phyloP scores from a whole-genome alignment of 2,113 vertebrate genomes.

The Xenopus laevis region DNA sequence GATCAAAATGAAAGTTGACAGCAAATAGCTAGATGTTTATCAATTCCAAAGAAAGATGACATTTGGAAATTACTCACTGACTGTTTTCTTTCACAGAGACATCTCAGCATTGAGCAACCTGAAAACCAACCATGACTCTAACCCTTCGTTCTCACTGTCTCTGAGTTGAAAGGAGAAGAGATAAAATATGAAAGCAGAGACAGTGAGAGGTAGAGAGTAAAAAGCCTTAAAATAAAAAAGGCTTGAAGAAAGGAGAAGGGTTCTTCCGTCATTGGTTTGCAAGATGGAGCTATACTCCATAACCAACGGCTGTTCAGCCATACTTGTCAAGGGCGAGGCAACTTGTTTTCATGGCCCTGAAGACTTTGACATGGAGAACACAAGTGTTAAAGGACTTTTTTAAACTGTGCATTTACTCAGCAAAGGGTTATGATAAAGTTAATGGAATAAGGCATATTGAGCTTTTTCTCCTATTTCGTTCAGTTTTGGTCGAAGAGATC shows the following conservation, averaged over 20 bases:
- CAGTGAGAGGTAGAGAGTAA: neutral
- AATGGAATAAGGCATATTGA: too few species aligned
- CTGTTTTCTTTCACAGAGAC: constrained; percentile 8
- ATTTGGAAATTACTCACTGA: neutral
- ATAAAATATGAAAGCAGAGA: neutral
- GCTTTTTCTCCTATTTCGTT: too few species aligned
- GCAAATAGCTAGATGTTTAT: neutral
- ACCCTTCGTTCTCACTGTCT: neutral
- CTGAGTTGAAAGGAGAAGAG: constrained; percentile 27
- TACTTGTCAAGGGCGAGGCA: constrained; percentile 3
- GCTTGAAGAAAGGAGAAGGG: neutral
- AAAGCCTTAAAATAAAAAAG: neutral
- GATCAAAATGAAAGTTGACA: neutral
- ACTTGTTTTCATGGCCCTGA: neutral
- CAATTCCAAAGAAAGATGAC: neutral
- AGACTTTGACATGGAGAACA: too few species aligned
- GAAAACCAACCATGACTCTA: neutral
- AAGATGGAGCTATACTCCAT: neutral
- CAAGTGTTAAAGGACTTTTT: too few species aligned
- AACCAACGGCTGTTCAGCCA: constrained; percentile 38
- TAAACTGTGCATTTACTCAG: too few species aligned
- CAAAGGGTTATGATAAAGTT: too few species aligned
- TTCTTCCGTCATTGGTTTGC: neutral
- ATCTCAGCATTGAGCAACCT: constrained; percentile 1
- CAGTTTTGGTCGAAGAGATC: too few species aligned